Evolutionary conservation across 2,113 vertebrate genomes (phyloP).

Genomic region (Phyllostomus hastatus): DNA sequence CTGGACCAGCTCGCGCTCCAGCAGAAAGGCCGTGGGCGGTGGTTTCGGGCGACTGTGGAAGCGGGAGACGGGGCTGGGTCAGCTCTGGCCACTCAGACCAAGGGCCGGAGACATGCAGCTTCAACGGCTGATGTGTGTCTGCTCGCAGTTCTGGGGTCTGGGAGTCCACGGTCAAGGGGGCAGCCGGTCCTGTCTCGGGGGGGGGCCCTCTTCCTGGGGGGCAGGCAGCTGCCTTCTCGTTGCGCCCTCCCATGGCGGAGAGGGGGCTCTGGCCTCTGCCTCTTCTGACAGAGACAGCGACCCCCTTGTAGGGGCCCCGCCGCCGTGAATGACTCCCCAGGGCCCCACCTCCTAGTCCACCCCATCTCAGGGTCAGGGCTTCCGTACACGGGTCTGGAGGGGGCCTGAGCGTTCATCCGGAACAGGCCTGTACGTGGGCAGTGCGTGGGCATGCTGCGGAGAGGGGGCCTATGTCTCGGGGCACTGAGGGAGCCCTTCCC

Average conservation of each 20-base stretch:
- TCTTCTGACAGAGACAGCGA: neutral
- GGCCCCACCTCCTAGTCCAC: neutral
- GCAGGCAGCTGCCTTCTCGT: neutral
- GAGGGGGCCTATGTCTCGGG: rapidly evolving
- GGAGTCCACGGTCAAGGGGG: neutral
- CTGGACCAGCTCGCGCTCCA: neutral
- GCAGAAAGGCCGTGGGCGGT: rapidly evolving
- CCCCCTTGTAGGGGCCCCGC: neutral
- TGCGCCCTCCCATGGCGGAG: neutral
- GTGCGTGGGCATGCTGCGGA: neutral
- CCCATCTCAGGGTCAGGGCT: neutral
- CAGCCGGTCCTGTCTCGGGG: neutral
- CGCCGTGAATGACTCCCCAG: neutral
- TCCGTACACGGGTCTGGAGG: no score
- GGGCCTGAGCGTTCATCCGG: neutral
- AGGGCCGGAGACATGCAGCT: neutral
- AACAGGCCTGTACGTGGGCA: rapidly evolving
- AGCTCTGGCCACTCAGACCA: neutral
- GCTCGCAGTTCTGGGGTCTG: neutral
- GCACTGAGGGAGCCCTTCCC: neutral
- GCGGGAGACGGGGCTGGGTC: neutral
- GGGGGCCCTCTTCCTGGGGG: neutral
- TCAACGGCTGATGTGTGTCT: no score
- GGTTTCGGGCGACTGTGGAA: no score
- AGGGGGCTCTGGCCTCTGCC: neutral